Evolutionary conservation across 2,888 invertebrate genomes (phyloP).

Genomic region (Drosophila formosana): DNA sequence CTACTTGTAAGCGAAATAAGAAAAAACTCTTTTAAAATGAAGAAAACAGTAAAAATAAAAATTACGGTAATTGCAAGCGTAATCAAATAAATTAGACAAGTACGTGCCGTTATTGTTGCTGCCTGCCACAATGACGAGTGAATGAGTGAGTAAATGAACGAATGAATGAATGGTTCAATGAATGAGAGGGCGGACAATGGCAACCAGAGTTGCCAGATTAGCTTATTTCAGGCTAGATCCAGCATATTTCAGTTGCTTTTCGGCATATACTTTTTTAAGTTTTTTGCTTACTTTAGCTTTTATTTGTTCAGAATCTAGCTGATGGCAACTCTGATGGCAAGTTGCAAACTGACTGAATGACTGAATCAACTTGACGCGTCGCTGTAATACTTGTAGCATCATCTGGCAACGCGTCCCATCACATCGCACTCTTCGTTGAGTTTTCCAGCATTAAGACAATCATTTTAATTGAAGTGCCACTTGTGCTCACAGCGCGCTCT

Average conservation of each 20-base stretch:
- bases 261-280: no score
- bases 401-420: neutral
- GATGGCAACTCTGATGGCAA: no score
- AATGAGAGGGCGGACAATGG: conserved; percentile 31
- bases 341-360: conserved; percentile 29
- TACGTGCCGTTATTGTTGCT: conserved; percentile 61
- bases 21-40: conserved; percentile 3
- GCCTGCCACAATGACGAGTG: conserved; percentile 34
- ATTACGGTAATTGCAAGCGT: conserved; percentile 61
- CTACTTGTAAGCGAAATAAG: conserved; percentile 2
- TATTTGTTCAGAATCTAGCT: no score
- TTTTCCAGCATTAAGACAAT: conserved; percentile 72
- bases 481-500: conserved; percentile 43
- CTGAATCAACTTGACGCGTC: conserved; percentile 41
- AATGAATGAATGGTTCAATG: conserved; percentile 13
- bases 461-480: conserved; percentile 79
- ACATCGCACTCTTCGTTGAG: conserved; percentile 20
- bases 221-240: no score
- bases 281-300: no score
- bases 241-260: no score
- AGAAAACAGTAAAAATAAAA: conserved; percentile 6
- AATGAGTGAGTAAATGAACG: conserved; percentile 7
- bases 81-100: conserved; percentile 79
- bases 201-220: neutral
- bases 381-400: conserved; percentile 21